Evolutionary conservation across 2,888 invertebrate genomes (phyloP), one percentile per base, ranked within the genome.

Genomic region (Polyploca ridens): DNA sequence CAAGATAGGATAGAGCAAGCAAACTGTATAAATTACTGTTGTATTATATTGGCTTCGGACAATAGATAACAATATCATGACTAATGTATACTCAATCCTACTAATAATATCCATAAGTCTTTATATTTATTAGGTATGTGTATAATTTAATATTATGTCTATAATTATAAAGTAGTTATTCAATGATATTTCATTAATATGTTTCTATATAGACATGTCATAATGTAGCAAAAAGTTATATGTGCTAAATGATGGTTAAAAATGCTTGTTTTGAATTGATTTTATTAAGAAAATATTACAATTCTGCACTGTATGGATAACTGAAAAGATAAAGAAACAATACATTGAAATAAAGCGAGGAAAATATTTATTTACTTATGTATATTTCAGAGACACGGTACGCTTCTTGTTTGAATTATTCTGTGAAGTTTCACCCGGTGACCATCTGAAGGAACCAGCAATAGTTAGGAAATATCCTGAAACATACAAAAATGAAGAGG

Each of bases 391-490:
- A 94, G 96, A 96, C 83, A 96, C 97, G 91, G 97, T 97, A 66
- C 96, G 95, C 82, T 96, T 95, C 88, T 91, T 97, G 69, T 97
- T 97, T 89, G 97, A 97, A 90, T 96, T 97, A 85, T 98, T 97
- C 87, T 97, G 97, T 86, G 97, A 97, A 94, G 96, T 98, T 69
- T 97, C 97, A 69, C 94, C 95, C 58, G 95, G 94, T 62, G 95
- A 95, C 72, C 95, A 95, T 76, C 89, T 94, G 65, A 87, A 74
- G 72, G 94, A 93, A 75, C 95, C 97, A 66, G 96, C 96, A 92
- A 96, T 98, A 78, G 91, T 97, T 61, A 97, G 97, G 87, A 97
- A 97, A 87, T 98, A 96, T 90, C 98, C 99, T 59, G 97, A 97
- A 74, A 95, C 95, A 67, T 98, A 97, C 87, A 96, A 95, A 83